Evolutionary conservation across 2,888 invertebrate genomes (phyloP), one percentile per base, ranked within the genome.

Genomic region (Perdita meconis): DNA sequence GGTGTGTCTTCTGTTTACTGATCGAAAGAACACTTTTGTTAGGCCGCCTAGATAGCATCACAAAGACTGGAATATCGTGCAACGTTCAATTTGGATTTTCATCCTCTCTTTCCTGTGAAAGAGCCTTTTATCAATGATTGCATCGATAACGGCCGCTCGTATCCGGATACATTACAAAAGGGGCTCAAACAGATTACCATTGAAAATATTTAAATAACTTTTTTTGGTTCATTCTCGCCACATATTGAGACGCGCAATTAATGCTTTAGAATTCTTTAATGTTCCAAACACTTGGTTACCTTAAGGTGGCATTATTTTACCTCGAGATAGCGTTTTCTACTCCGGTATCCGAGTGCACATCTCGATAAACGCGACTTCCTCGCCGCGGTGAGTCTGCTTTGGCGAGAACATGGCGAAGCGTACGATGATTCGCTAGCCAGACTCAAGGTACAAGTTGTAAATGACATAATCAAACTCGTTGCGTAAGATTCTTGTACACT

Each of bases 1-100:
- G 78, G 67, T 67, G 78, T 78, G 71, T 50, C 55, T 63, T 71
- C 19, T 63, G 47, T 78, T 61, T 78, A 57, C 59, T 38, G 78
- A 78, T 78, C 34, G 70, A 67, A 55, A 66, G 34, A 57, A 78
- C 47, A 44, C 63, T 66, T 61, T 56, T 66, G 56, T 56, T 19
- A 19, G 30, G 16, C 42, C 65, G 50, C 12, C 19, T 2, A 76
- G 77, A 77, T 77, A 76, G 47, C 42, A 12, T 30, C 38, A 16
- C 10, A 57, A 22, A n/a, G 53, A 26, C 53, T 22, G 8, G 22
- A 40, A 50, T 30, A 61, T 36, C 60, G 47, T 1, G 8, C n/a
- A 24, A n/a, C 38, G 42, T 64, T 61, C 26, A 13, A 57, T 30
- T 74, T 55, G 16, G 10, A 73, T 59, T 19, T 24, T 26, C 55